Conservation (phyloP, 1,140 invertebrate species). For the Periplaneta americana region DNA sequence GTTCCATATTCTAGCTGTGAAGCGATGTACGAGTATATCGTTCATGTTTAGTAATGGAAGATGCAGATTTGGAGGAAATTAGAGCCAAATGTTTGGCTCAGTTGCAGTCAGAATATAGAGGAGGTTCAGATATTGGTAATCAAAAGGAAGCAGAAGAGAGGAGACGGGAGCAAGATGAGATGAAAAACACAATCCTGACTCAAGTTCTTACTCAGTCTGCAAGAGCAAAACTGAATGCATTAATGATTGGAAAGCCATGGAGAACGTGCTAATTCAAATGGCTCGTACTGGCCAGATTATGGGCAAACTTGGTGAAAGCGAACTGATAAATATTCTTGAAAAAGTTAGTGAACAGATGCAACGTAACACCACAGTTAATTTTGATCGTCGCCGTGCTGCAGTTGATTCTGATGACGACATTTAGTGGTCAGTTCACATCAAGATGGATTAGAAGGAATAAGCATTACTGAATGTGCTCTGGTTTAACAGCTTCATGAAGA, state of each 20-base stretch:
- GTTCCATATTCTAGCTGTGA: too few species aligned
- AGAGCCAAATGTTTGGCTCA: slow-evolving; percentile 74
- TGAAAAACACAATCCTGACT: slow-evolving; percentile 81
- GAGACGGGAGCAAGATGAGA: slow-evolving; percentile 73
- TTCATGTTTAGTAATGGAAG: slow-evolving; percentile 65
- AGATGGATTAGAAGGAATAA: background rate
- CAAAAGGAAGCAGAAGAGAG: slow-evolving; percentile 65
- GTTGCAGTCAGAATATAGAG: slow-evolving; percentile 68
- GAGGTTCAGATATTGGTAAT: background rate
- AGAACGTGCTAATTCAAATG: slow-evolving; percentile 90
- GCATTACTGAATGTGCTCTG: too few species aligned
- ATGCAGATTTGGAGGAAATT: slow-evolving; percentile 75
- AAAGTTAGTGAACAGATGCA: slow-evolving; percentile 79
- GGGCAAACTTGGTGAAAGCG: slow-evolving; percentile 75
- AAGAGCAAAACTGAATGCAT: slow-evolving; percentile 87
- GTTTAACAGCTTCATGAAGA: background rate
- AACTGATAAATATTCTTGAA: slow-evolving; percentile 80
- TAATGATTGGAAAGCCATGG: slow-evolving; percentile 91
- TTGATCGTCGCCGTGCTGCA: slow-evolving; percentile 76
- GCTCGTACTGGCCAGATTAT: slow-evolving; percentile 77
- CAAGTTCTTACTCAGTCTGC: slow-evolving; percentile 89
- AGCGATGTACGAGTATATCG: too few species aligned
- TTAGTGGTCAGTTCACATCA: background rate
- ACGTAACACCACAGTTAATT: slow-evolving; percentile 76
- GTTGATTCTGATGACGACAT: slow-evolving; percentile 75